A percentile compares a stretch with the other conserved stretches of the same genome.
Conservation (phyloP, 2,888 invertebrate species). For the Lepidochitona cinerea region DNA sequence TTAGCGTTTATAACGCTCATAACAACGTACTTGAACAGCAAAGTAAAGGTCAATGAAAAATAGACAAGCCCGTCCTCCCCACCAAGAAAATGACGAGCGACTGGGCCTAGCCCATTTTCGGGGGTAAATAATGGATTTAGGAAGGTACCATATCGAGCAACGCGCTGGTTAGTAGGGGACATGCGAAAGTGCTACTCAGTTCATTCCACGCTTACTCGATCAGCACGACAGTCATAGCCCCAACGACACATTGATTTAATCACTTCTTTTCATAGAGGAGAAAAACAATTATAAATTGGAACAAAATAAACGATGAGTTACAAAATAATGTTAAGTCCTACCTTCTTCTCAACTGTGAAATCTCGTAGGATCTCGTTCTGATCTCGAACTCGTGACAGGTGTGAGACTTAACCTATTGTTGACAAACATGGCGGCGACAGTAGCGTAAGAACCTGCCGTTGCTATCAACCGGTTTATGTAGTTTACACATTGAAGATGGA, state of each 20-base stretch:
- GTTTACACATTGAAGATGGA: too few relatives aligned
- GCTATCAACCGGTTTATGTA: too few relatives aligned
- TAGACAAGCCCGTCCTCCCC: neutral
- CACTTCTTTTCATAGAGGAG: too few relatives aligned
- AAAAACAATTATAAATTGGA: too few relatives aligned
- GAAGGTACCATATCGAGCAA: constrained; percentile 3
- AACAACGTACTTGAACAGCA: too few relatives aligned
- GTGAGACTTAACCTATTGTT: neutral
- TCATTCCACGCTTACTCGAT: too few relatives aligned
- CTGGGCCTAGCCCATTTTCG: neutral
- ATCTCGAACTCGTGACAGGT: neutral
- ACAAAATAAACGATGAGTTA: too few relatives aligned
- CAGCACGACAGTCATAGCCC: too few relatives aligned
- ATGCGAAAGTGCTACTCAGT: too few relatives aligned
- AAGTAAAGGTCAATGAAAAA: too few relatives aligned
- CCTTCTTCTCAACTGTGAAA: neutral
- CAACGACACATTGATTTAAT: too few relatives aligned
- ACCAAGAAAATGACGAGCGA: neutral
- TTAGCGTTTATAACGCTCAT: too few relatives aligned
- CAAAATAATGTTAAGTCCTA: constrained; percentile 1
- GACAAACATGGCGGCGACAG: neutral
- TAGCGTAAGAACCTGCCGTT: neutral
- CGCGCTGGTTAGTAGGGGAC: neutral
- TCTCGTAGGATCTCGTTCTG: neutral
- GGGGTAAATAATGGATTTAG: constrained; percentile 5